Percentiles rank a stretch among this genome's conserved stretches.
Conservation (phyloP, 2,888 invertebrate genomes). For the Conistra vaccinii region DNA sequence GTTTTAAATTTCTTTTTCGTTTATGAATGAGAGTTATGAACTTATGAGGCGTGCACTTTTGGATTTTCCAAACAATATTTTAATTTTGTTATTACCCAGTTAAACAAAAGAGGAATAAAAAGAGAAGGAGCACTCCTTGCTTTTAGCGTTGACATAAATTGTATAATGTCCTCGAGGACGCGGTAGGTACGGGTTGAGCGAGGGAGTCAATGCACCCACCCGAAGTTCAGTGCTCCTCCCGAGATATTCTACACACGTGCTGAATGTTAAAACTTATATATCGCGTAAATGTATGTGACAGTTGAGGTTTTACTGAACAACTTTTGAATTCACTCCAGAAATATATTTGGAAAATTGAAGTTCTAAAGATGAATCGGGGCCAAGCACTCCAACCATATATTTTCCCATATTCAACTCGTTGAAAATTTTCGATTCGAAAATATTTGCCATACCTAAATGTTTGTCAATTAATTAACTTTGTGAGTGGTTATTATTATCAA, state of each 20-base stretch:
- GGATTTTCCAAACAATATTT: too few relatives aligned
- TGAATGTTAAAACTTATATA: slow-evolving; percentile 81
- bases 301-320: slow-evolving; percentile 69
- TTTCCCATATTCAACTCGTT: slow-evolving; percentile 52
- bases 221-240: slow-evolving; percentile 83
- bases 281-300: slow-evolving; percentile 76
- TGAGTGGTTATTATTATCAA: slow-evolving; percentile 49
- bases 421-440: slow-evolving; percentile 52
- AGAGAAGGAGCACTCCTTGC: slow-evolving; percentile 48
- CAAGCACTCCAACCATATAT: slow-evolving; percentile 56
- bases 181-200: slow-evolving; percentile 58
- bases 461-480: slow-evolving; percentile 52
- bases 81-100: slow-evolving; percentile 41
- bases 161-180: slow-evolving; percentile 71
- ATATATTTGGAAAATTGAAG: slow-evolving; percentile 72
- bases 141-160: slow-evolving; percentile 74
- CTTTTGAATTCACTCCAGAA: slow-evolving; percentile 66
- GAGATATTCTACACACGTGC: slow-evolving; percentile 79
- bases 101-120: slow-evolving; percentile 47
- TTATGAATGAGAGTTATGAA: too few relatives aligned
- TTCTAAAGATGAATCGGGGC: slow-evolving; percentile 64
- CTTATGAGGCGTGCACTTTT: too few relatives aligned
- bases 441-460: slow-evolving; percentile 61
- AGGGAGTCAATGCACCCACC: slow-evolving; percentile 83
- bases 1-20: too few relatives aligned